Conservation (phyloP, 2,113 vertebrate species). For the Bujurquina vittata region DNA sequence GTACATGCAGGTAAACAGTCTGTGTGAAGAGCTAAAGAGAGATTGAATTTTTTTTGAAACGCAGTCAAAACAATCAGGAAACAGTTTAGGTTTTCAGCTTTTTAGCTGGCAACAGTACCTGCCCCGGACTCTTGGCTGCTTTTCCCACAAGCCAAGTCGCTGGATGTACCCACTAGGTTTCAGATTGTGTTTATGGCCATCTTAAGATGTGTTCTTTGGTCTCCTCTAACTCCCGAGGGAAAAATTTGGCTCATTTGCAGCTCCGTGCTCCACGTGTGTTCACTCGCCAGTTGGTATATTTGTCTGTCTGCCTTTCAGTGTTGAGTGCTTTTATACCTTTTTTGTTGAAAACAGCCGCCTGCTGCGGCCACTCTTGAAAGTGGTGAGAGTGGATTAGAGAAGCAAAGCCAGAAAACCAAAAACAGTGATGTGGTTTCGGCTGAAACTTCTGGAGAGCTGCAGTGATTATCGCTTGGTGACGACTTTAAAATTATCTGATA, state of each 20-base stretch:
- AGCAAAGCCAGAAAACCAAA: neutral
- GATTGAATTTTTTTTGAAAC: neutral
- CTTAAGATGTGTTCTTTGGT: neutral
- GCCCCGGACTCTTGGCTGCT: neutral
- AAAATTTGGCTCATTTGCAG: neutral
- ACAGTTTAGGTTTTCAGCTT: neutral
- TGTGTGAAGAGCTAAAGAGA: neutral
- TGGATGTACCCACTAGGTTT: neutral
- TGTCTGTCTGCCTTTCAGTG: neutral
- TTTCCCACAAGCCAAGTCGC: neutral
- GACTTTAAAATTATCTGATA: neutral
- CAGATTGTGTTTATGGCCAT: neutral
- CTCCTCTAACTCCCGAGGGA: neutral
- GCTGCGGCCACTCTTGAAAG: neutral
- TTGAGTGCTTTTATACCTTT: neutral
- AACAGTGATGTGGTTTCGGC: neutral
- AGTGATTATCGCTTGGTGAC: neutral
- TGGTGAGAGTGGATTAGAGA: neutral
- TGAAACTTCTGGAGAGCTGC: neutral
- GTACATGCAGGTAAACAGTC: neutral
- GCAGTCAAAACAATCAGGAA: neutral
- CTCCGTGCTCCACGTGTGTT: neutral
- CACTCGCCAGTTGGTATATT: neutral
- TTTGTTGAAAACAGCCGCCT: neutral
- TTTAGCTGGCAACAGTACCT: neutral